Evolutionary conservation across 2,888 invertebrate species (phyloP), one percentile per base, ranked within the genome.

Genomic region (Drosophila vallismaia): DNA sequence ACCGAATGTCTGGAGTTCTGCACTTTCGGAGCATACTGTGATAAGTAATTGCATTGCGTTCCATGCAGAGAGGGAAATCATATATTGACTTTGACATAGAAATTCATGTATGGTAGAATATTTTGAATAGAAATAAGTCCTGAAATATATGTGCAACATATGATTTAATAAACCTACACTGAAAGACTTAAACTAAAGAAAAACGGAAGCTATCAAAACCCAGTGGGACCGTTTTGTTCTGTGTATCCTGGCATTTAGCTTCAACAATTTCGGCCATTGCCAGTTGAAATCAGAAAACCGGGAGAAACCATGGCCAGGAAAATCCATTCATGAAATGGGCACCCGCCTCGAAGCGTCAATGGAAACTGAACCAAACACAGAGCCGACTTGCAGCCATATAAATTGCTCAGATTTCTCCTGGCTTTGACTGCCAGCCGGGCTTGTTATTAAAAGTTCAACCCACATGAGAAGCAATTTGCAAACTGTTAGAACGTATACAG

Each of bases 31-130:
- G 82, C 82, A 85, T 79, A 83, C 88, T 88, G 84, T 84, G 88
- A 86, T 84, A 84, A 84, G 84, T 84, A 84, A 84, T 84, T 84
- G 88, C 84, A 82, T 79, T 85, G 83, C 77, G 70, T 79, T 77
- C 64, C 28, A 0, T 26, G 14, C 60, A 62, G 31, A 60, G 46
- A 14, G 40, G 31, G 12, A 45, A 24, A 19, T 9, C 12, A n/a
- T 12, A 12, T 14, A 3, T 1, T 14, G 0, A 7, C 12, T 19
- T 2, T 3, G 4, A 42, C 9, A 14, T 14, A 14, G 14, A 14
- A 14, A 1, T 14, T 14, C 14, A 14, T 14, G 1, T 14, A 14
- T 14, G 14, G 14, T 1, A 14, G 14, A 14, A 14, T 14, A 19
- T 19, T 19, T 19, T 19, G 19, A 19, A 19, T 19, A 19, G 19